Base-by-base conservation (phyloP, 2,797 vertebrate species). In the Girardinus metallicus region DNA sequence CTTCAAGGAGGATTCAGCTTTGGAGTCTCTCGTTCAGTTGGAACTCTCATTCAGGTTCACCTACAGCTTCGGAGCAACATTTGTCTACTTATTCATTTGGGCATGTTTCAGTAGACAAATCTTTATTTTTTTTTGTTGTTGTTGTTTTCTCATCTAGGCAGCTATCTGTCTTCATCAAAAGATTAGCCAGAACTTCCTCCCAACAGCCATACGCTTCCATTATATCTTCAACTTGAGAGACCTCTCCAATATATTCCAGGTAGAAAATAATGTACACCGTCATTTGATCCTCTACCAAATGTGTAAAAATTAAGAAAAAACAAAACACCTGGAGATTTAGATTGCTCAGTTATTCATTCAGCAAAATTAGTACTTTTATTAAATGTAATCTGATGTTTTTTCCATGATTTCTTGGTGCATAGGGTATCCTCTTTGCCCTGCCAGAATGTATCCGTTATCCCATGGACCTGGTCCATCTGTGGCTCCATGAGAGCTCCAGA, bases 151-250 rank as follows among this genome's bases (percentile, higher is more conserved):
- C 26, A 76, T 90, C 73, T 91, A 96, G 95, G 94, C 93, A 77
- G 88, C 94, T 51, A 95, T 96, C 85, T 96, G 91, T 91, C 94
- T 99, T 78, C 94, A 97, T 90, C 95, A 97, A 91, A 97, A 97
- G 94, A 96, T 96, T 93, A 95, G 90, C n/a, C 95, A 96, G 91
- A 96, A 96, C 92, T 97, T 97, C 89, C 94, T 97, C 36, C 95
- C 94, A 23, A 96, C 94, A 18, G 94, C 95, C 39, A 96, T 96
- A 81, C 95, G 94, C 87, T 96, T 97, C 83, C 95, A 95, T 91
- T 97, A 96, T 86, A 93, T 91, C 89, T 97, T 97, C 92, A 95
- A 97, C 94, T 92, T 97, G 81, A 91, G 96, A 86, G 94, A 97
- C 89, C 91, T 96, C 74, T 95, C 95, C 39, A 91, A 81, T 83